These are phyloP conservation scores for Esox masquinongy DNA, from an alignment of 2,797 vertebrate genomes.

Conservation along the genomic window DNA sequence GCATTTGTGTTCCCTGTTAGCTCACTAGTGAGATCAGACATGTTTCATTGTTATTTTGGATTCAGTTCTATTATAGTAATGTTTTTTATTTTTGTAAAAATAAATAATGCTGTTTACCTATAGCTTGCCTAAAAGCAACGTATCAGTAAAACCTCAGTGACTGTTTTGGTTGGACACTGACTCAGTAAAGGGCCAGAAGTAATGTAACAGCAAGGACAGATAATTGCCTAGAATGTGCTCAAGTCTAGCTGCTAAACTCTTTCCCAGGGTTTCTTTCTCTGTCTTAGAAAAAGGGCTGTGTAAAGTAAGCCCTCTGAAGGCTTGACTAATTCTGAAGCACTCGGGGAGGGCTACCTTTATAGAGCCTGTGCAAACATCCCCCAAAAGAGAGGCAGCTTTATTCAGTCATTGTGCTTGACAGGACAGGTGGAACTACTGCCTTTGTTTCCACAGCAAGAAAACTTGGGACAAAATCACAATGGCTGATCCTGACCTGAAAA, in stretches of 20 bases:
- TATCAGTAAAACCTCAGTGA: background rate
- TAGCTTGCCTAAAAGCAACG: background rate
- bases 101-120: background rate
- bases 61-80: background rate
- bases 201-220: background rate
- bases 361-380: slow-evolving; percentile 48
- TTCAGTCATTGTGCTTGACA: slow-evolving; percentile 40
- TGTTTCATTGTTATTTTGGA: background rate
- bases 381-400: slow-evolving; percentile 30
- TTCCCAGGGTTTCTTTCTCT: slow-evolving; percentile 10
- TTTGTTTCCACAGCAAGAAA: slow-evolving; percentile 41
- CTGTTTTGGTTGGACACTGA: background rate
- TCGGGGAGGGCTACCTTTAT: slow-evolving; percentile 38
- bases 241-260: slow-evolving; percentile 11
- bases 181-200: background rate
- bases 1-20: background rate
- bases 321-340: slow-evolving; percentile 33
- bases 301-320: slow-evolving; percentile 28
- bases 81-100: background rate
- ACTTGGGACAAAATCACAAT: background rate
- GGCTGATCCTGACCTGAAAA: slow-evolving; percentile 5
- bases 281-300: background rate
- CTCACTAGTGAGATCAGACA: background rate
- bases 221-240: background rate
- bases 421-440: slow-evolving; percentile 45